Evolutionary conservation across 2,888 invertebrate species (phyloP).

Genomic region (Lysandra coridon): DNA sequence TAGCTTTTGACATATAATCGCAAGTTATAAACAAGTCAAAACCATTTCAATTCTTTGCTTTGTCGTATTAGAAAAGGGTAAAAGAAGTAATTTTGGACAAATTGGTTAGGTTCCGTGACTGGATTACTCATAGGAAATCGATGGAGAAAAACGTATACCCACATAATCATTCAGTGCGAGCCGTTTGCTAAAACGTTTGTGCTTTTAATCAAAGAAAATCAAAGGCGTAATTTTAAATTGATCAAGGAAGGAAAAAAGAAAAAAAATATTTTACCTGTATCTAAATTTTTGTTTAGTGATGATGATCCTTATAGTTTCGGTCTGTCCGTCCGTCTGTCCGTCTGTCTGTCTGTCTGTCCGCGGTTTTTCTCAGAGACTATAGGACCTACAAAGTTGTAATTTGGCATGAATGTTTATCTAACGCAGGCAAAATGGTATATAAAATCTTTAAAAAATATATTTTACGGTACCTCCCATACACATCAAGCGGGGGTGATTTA

Average conservation of each 20-base stretch:
- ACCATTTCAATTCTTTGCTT: background rate
- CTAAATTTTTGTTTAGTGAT: too few relatives aligned
- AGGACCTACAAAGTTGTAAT: too few relatives aligned
- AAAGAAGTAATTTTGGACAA: background rate
- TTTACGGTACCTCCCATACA: too few relatives aligned
- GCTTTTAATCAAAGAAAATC: background rate
- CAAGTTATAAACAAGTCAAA: background rate
- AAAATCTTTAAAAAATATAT: too few relatives aligned
- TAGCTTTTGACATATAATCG: background rate
- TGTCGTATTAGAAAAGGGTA: background rate
- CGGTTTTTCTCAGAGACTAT: too few relatives aligned
- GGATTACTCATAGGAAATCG: constrained; percentile 6
- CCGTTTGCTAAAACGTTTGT: background rate
- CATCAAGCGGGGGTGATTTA: too few relatives aligned
- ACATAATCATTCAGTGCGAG: background rate
- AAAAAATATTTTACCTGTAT: too few relatives aligned
- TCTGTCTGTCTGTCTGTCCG: too few relatives aligned
- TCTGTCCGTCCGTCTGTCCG: too few relatives aligned
- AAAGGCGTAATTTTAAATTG: background rate
- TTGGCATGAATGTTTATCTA: too few relatives aligned
- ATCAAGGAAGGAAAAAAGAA: background rate
- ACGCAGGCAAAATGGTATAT: too few relatives aligned
- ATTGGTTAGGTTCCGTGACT: constrained; percentile 6
- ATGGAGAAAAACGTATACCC: background rate
- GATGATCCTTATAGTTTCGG: too few relatives aligned